These are phyloP conservation scores for Clinocottus analis DNA, from an alignment of 2,113 vertebrate genomes.

Conservation along the genomic window DNA sequence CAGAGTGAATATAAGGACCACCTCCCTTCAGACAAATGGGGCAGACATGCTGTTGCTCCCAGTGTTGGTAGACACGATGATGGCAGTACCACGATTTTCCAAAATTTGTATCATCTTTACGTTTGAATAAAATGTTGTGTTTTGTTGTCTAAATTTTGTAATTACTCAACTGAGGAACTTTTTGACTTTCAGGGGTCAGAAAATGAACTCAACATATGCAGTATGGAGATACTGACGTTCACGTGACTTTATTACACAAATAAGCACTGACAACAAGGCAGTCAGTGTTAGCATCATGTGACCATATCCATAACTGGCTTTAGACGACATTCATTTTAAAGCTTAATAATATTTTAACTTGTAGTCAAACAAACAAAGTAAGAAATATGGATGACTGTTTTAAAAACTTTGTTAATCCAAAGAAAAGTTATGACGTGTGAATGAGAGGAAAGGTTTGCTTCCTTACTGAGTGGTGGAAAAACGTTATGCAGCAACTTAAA, in stretches of 20 bases:
- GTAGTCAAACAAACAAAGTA: background rate
- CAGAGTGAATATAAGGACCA: background rate
- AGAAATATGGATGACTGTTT: background rate
- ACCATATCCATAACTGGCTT: background rate
- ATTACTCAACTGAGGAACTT: background rate
- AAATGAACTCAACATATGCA: background rate
- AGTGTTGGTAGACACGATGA: background rate
- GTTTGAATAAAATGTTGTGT: background rate
- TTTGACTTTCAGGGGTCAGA: too few species aligned
- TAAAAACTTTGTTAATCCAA: background rate
- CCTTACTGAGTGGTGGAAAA: too few species aligned
- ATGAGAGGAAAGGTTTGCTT: background rate
- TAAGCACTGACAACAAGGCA: constrained; percentile 8
- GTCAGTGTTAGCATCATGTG: constrained; percentile 8
- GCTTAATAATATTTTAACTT: background rate
- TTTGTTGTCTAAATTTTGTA: background rate
- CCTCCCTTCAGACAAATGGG: background rate
- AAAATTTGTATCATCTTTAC: background rate
- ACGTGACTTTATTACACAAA: background rate
- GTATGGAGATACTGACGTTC: too few species aligned
- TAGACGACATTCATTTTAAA: background rate
- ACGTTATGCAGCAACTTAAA: background rate
- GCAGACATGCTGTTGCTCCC: background rate
- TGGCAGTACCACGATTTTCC: background rate
- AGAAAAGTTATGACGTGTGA: background rate